Conservation (phyloP, 1,140 invertebrate genomes). For the Scaptomyza montana region DNA sequence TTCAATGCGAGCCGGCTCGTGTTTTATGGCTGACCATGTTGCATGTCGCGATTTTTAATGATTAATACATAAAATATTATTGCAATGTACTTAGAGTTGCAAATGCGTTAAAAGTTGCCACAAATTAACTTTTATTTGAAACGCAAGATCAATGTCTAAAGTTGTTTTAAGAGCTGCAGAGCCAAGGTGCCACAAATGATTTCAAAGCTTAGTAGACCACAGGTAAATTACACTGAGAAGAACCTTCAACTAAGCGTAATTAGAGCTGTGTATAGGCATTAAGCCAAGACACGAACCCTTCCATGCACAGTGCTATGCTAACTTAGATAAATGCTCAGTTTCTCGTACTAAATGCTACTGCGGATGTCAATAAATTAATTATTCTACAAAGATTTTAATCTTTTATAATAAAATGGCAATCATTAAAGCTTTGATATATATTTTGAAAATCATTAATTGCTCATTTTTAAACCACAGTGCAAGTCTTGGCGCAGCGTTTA, state of each 20-base stretch:
- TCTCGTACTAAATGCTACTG: too few species aligned
- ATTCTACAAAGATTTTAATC: too few species aligned
- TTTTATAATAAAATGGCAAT: too few species aligned
- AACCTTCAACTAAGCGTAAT: conserved; percentile 39
- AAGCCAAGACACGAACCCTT: conserved; percentile 35
- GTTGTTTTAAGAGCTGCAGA: neutral
- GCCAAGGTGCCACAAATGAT: conserved; percentile 22
- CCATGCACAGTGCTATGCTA: conserved; percentile 3
- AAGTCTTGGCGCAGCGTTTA: neutral
- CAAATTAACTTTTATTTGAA: neutral
- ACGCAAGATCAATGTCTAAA: conserved; percentile 56
- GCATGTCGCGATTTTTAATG: conserved; percentile 1
- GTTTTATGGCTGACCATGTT: conserved; percentile 24
- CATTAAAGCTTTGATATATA: too few species aligned
- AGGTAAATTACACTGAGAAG: conserved; percentile 16
- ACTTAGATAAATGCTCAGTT: too few species aligned
- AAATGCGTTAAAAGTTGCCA: neutral
- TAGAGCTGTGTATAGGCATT: conserved; percentile 7
- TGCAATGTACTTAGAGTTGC: neutral
- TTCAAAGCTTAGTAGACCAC: conserved; percentile 28
- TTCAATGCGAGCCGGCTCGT: conserved; percentile 65
- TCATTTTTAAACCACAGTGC: conserved; percentile 18
- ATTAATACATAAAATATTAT: neutral
- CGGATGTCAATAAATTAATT: too few species aligned
- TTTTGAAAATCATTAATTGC: neutral